These are phyloP conservation scores for Megathymus violae DNA, from an alignment of 1,140 invertebrate species.

Conservation along the genomic window DNA sequence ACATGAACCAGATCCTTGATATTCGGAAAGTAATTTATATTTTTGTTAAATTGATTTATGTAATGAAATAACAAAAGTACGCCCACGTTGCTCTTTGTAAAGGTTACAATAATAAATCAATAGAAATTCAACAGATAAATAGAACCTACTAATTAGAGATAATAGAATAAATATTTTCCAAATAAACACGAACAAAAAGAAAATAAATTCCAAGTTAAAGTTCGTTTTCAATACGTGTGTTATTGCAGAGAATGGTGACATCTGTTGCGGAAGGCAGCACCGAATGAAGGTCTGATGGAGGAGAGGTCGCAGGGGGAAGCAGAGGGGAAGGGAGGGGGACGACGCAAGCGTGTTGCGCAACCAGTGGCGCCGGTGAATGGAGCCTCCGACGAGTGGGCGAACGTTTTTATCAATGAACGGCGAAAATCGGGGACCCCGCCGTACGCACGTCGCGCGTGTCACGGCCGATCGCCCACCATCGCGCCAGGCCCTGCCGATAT, in stretches of 20 bases:
- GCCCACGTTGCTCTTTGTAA: neutral
- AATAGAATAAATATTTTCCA: no score
- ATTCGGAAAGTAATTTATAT: neutral
- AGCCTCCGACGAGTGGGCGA: slow-evolving; percentile 69
- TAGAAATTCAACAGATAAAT: no score
- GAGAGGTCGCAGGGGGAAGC: slow-evolving; percentile 38
- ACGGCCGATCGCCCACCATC: slow-evolving; percentile 70
- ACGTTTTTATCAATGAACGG: slow-evolving; percentile 80
- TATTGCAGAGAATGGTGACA: slow-evolving; percentile 46
- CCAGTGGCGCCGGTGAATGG: slow-evolving; percentile 76
- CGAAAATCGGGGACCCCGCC: slow-evolving; percentile 72
- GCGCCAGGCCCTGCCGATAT: slow-evolving; percentile 46
- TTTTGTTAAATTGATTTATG: neutral
- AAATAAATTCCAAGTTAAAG: no score
- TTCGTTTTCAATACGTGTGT: slow-evolving; percentile 9
- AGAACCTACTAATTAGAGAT: no score
- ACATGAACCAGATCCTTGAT: neutral
- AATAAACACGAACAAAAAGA: no score
- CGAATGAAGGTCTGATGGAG: slow-evolving; percentile 54
- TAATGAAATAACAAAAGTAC: neutral
- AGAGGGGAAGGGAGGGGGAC: slow-evolving; percentile 36
- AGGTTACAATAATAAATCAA: neutral
- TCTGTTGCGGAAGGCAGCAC: slow-evolving; percentile 61
- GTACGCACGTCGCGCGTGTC: slow-evolving; percentile 75
- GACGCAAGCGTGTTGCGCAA: slow-evolving; percentile 72